Evolutionary conservation across 2,113 vertebrate species (phyloP).

Genomic region (Sylvilagus bachmani): DNA sequence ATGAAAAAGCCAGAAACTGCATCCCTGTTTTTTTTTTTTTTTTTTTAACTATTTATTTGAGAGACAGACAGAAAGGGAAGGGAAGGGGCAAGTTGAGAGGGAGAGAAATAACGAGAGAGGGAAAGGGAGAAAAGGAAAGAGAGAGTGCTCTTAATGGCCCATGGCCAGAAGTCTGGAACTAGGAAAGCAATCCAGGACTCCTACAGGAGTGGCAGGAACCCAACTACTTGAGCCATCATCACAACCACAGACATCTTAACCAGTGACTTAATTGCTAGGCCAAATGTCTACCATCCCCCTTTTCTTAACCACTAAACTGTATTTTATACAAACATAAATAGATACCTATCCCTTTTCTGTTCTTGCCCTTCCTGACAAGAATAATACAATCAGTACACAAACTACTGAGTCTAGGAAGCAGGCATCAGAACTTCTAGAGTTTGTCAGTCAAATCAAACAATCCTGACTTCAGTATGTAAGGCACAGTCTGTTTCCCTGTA

Average conservation of each 20-base stretch:
- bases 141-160: no score
- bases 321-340: neutral
- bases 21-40: neutral
- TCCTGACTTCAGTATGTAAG: neutral
- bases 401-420: neutral
- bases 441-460: slow-evolving; percentile 20
- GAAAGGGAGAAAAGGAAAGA: no score
- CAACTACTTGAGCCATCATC: no score
- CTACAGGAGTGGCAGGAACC: no score
- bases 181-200: no score
- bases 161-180: no score
- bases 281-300: neutral
- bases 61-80: no score
- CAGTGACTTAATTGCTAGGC: no score
- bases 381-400: slow-evolving; percentile 13
- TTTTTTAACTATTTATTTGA: no score
- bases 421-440: neutral
- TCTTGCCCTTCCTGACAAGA: slow-evolving; percentile 22
- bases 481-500: neutral
- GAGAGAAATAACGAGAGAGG: no score
- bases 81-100: no score
- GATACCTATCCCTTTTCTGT: neutral
- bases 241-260: no score
- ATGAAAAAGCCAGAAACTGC: neutral
- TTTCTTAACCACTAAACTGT: slow-evolving; percentile 9